Base-by-base conservation (phyloP, 2,888 invertebrate species). In the Cantharis rufa region DNA sequence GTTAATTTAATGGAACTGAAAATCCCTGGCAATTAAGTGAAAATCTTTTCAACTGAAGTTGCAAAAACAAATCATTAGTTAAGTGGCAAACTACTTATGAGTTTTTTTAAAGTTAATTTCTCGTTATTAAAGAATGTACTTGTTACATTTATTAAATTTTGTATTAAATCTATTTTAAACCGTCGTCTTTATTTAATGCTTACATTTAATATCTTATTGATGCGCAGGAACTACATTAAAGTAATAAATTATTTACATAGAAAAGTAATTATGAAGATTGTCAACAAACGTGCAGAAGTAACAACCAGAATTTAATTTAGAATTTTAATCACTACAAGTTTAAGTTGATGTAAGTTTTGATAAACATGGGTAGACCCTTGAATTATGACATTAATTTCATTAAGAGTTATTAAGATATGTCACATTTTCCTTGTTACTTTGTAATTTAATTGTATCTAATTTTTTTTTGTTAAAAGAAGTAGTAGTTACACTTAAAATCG, bases 1-100 rank as follows among this genome's bases (percentile, higher is more conserved):
- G 80, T 80, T 81, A 81, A 81, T 81, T 80, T 79, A 80, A 80
- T 81, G 74, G 77, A 77, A 77, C 71, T 48, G 74, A 72, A 77
- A 77, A 77, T 74, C 77, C 74, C 71, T 64, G 71, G 68, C 74
- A 77, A 77, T 77, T 77, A 74, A 72, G 72, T 68, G 69, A 71
- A 75, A 77, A 77, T 74, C 77, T 77, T 72, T 77, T 75, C 74
- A 75, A 74, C 77, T 74, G 74, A 70, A 61, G 24, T 68, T 74
- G 71, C 64, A 69, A 74, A 74, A 74, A 72, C 69, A 66, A 69
- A 75, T 32, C 72, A 74, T 72, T 70, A 69, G 24, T 66, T 69
- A 21, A 71, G 15, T 62, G 62, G 15, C 21, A 71, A 71, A 71
- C n/a, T 71, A 13, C 71, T 70, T 70, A 68, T 15, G 27, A 68